Base-by-base conservation (phyloP, 2,888 invertebrate genomes). In the Drosophila acutilabella region DNA sequence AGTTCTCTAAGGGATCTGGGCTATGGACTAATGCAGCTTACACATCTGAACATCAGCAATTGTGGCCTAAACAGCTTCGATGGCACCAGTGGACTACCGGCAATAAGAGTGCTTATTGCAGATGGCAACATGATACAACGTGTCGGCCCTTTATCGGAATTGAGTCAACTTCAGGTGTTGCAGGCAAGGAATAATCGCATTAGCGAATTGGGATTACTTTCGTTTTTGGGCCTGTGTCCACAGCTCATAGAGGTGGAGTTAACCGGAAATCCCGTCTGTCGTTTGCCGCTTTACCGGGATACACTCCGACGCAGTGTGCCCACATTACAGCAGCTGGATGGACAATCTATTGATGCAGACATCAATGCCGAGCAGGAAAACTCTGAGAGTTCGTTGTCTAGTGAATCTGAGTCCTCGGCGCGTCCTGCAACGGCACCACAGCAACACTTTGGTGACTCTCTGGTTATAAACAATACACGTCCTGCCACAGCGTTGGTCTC, bases 1-100 rank as follows among this genome's bases (percentile, higher is more conserved):
- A 93, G 93, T 5, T 95, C 96, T 0, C 89, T 96, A 48, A 93
- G 96, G 60, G 96, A 96, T 84, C 93, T 96, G 18, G 96, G 96
- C 18, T 95, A 94, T 73, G 94, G 94, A 23, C 92, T 96, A 68
- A 93, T 93, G 53, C 94, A 94, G 50, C 73, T 93, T 16, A 89
- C 86, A 72, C 89, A 91, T 48, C 88, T 94, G 53, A 93, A 93
- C 81, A 94, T 96, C 6, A 94, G 94, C 79, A 93, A 94, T 45
- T 96, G 96, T 85, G 94, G 95, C 0, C 90, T 96, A 56, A 93
- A 93, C 18, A 94, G 94, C 71, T 92, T 96, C 71, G 96, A 96
- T 81, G 96, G 95, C 7, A 94, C 95, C 6, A 94, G 94, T 92
- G 95, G 95, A 0, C 89, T 96, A 64, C 93, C 94, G 4, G 93